Base-by-base conservation (phyloP, 2,888 invertebrate species). In the Schrankia costaestrigalis region DNA sequence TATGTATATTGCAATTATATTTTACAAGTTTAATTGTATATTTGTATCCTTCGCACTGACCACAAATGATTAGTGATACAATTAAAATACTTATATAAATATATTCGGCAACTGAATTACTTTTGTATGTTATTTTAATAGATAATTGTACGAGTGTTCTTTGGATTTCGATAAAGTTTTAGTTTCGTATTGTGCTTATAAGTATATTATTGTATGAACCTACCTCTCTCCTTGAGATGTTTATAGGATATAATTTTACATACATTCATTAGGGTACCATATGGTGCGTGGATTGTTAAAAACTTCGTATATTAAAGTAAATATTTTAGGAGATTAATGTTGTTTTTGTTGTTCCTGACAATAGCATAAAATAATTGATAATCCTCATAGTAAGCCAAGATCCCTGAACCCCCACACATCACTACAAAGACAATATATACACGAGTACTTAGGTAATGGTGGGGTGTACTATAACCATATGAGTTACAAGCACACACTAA, bases 251-350 rank as follows among this genome's bases (percentile, higher is more conserved):
- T 52, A 49, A 56, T 47, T 64, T 61, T 63, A 62, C 71, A 68
- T 68, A 62, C 57, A 66, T 61, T 60, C 55, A 62, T 60, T 64
- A 64, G 64, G 67, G 65, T 73, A 74, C 72, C 74, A 63, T 63
- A 70, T 45, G 70, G 71, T 78, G 65, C 70, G 63, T 74, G 77
- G 75, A 76, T 78, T 78, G 75, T 81, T 78, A 72, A 59, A 74
- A 67, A 70, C 71, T 71, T 70, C 62, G 59, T 71, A 64, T 74
- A 73, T 59, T 72, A 53, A 71, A 78, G 71, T 76, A 77, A 78
- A 79, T 78, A 74, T 68, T 74, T 77, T 76, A 76, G 71, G 68
- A 69, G 61, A 54, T 54, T 22, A 42, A 39, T 48, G 30, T 38
- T 43, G 57, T 63, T 65, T 56, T 59, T 42, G 26, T 39, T 12